These are phyloP conservation scores for Carassius auratus DNA, from an alignment of 2,113 vertebrate genomes.

Conservation along the genomic window DNA sequence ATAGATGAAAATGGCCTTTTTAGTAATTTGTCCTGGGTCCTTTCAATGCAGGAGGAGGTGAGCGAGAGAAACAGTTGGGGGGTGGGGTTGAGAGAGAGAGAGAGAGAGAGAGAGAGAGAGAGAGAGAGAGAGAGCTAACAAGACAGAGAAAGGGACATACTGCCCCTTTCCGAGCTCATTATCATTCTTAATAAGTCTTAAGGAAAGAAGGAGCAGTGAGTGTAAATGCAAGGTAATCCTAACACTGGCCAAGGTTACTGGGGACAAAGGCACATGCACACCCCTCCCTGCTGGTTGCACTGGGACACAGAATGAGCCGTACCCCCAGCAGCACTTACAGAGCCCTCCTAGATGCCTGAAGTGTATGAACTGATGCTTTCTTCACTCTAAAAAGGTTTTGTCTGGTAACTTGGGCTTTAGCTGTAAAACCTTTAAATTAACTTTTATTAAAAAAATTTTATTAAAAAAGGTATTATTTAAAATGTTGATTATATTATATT, in stretches of 20 bases:
- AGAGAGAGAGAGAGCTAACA: slow-evolving; percentile 70
- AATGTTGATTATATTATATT: neutral
- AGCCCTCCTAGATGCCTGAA: neutral
- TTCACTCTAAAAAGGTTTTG: neutral
- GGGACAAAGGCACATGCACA: slow-evolving; percentile 88
- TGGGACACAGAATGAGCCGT: slow-evolving; percentile 25
- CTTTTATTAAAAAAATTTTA: neutral
- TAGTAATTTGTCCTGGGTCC: slow-evolving; percentile 89
- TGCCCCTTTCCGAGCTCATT: slow-evolving; percentile 97
- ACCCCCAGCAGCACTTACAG: slow-evolving; percentile 5
- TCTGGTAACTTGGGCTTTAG: neutral
- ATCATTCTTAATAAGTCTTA: slow-evolving; percentile 99
- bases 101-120: slow-evolving; percentile 59
- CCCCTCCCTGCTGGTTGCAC: slow-evolving; percentile 73
- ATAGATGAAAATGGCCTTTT: slow-evolving; percentile 83
- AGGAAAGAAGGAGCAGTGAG: slow-evolving; percentile 97
- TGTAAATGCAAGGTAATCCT: slow-evolving; percentile 99
- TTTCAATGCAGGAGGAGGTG: slow-evolving; percentile 82
- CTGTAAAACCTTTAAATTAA: neutral
- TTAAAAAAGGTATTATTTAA: neutral
- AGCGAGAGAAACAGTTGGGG: slow-evolving; percentile 36
- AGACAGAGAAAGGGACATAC: slow-evolving; percentile 84
- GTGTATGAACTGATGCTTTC: slow-evolving; percentile 20
- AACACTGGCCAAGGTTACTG: slow-evolving; percentile 98
- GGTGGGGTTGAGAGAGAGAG: neutral